Evolutionary conservation across 2,888 invertebrate genomes (phyloP).

Genomic region (Liodrosophila aerea): DNA sequence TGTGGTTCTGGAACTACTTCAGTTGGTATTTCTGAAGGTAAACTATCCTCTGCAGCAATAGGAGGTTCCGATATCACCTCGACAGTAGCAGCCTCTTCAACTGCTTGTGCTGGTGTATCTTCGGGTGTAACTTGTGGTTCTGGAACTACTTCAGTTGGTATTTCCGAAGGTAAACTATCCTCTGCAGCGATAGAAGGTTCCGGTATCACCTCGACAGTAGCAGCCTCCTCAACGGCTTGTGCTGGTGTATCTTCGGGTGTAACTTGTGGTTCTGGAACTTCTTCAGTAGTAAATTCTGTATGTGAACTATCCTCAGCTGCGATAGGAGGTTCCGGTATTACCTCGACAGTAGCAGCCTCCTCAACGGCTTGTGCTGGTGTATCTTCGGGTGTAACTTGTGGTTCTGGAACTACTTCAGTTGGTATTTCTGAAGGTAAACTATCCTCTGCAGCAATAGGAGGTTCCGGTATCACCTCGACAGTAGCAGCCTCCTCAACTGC

Average conservation of each 20-base stretch:
- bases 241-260: background rate
- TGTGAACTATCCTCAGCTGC: background rate
- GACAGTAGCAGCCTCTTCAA: background rate
- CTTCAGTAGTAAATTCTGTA: background rate
- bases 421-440: background rate
- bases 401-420: background rate
- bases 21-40: background rate
- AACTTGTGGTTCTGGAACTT: conserved; percentile 1
- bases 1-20: background rate
- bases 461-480: background rate
- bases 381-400: background rate
- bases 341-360: background rate
- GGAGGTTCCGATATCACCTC: background rate
- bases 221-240: background rate
- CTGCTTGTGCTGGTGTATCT: background rate
- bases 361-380: background rate
- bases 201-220: background rate
- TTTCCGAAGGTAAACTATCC: background rate
- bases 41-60: background rate
- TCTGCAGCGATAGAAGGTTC: conserved; percentile 3
- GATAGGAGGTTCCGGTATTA: background rate
- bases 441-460: background rate
- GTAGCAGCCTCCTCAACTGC: conserved; percentile 4
- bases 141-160: background rate
- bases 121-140: background rate